These are phyloP conservation scores for Pavo muticus DNA, from an alignment of 2,113 vertebrate genomes.

Conservation along the genomic window DNA sequence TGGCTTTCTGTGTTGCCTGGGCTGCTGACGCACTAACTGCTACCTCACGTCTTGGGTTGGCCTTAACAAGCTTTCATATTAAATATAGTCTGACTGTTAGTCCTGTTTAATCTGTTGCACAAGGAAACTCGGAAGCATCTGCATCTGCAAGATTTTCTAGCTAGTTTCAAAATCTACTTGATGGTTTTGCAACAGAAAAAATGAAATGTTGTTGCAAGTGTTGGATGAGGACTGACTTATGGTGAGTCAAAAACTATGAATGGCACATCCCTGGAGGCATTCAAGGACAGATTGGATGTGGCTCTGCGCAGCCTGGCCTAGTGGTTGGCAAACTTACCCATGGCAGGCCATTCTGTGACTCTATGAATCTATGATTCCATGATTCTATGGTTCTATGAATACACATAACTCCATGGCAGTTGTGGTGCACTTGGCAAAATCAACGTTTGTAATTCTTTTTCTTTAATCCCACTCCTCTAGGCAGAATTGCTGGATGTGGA, in stretches of 20 bases:
- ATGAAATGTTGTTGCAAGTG: not conserved
- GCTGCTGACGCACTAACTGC: not conserved
- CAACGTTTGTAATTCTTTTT: not conserved
- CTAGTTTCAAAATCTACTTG: not conserved
- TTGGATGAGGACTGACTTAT: not conserved
- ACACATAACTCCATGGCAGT: fast-evolving
- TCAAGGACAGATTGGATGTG: too few species aligned
- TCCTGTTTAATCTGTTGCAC: not conserved
- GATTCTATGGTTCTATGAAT: not conserved
- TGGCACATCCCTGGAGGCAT: not conserved
- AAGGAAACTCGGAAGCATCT: not conserved
- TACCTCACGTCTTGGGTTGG: not conserved
- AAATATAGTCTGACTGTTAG: not conserved
- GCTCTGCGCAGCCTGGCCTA: too few species aligned
- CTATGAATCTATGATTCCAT: not conserved
- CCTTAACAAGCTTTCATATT: not conserved
- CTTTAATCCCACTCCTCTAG: not conserved
- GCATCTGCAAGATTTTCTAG: not conserved
- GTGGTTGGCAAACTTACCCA: too few species aligned
- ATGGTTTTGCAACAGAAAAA: not conserved
- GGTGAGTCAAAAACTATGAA: not conserved
- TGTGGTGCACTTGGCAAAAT: not conserved
- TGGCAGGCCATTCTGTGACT: too few species aligned
- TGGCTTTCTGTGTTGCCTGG: not conserved
- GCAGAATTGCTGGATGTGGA: not conserved